A percentile compares a stretch with the other conserved stretches of the same genome.
These are phyloP conservation scores for Pristionchus mayeri DNA, from an alignment of 2,888 invertebrate genomes.

Conservation along the genomic window DNA sequence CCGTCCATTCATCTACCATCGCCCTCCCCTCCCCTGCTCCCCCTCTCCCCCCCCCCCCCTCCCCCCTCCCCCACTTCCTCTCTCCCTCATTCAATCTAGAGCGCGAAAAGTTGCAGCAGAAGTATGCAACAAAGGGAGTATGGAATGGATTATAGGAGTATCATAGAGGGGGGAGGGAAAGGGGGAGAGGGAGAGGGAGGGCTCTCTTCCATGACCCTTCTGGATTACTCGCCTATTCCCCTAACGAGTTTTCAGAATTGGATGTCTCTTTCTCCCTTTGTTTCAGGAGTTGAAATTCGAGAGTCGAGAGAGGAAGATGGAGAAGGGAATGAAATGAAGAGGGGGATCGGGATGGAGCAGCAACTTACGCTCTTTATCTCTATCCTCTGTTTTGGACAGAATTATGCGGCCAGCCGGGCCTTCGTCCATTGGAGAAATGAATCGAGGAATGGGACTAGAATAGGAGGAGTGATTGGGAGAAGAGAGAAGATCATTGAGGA, in stretches of 20 bases:
- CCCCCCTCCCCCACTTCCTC: background rate
- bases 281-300: background rate
- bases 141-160: conserved; percentile 9
- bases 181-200: background rate
- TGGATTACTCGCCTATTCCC: conserved; percentile 2
- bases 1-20: no score
- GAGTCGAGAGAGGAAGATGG: background rate
- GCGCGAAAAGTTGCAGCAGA: background rate
- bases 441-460: conserved; percentile 7
- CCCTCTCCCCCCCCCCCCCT: background rate
- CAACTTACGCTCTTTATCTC: conserved; percentile 22
- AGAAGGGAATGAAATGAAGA: background rate
- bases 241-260: conserved; percentile 23
- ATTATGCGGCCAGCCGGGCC: background rate
- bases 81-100: background rate
- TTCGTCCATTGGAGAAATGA: background rate
- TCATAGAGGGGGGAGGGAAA: background rate
- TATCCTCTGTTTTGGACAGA: background rate
- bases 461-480: background rate
- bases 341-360: background rate
- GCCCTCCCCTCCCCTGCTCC: background rate
- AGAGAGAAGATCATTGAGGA: background rate
- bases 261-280: background rate
- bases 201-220: background rate
- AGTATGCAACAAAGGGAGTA: background rate